Base-by-base conservation (phyloP, 2,888 invertebrate species). In the Lissonota sp. region DNA sequence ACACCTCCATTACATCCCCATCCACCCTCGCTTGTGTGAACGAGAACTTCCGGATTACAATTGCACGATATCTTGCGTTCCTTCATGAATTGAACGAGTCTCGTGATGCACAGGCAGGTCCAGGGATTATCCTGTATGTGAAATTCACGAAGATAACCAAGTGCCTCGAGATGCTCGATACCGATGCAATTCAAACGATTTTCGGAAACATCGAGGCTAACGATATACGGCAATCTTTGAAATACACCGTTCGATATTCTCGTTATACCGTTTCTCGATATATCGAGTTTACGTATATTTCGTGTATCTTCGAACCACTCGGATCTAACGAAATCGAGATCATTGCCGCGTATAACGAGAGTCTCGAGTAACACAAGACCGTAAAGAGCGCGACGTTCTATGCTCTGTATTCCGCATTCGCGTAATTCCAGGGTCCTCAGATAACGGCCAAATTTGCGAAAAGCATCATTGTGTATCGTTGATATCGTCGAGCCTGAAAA, bases 111-210 rank as follows among this genome's bases (percentile, higher is more conserved):
- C 2, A 89, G 62, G 37, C 90, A 90, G 5, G 85, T 87, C 90
- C 90, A 90, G 1, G 90, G 90, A 75, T 90, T 90, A 1, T 70
- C 81, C 1, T 83, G 49, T 2, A 90, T 78, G 8, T 84, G 79
- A 5, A 90, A 44, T 1, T 77, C 69, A 4, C 69, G 40, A 5
- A 90, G 69, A 58, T 87, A 69, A 4, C 39, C 76, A n/a, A 88
- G 70, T 0, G 62, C 51, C 1, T 79, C 83, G 72, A 89, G 83
- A 44, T 88, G 79, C 5, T 88, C 90, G 16, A 87, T 81, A 2
- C 88, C 85, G 39, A 90, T 84, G 72, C 90, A 90, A 63, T 89
- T 90, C 82, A 90, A 83, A 8, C 51, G 46, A 57, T 90, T 90
- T 0, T 88, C 86, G 0, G 86, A 86, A 0, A 90, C 64, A 44